Conservation (phyloP, 1,140 invertebrate genomes). For the Anastrepha obliqua region DNA sequence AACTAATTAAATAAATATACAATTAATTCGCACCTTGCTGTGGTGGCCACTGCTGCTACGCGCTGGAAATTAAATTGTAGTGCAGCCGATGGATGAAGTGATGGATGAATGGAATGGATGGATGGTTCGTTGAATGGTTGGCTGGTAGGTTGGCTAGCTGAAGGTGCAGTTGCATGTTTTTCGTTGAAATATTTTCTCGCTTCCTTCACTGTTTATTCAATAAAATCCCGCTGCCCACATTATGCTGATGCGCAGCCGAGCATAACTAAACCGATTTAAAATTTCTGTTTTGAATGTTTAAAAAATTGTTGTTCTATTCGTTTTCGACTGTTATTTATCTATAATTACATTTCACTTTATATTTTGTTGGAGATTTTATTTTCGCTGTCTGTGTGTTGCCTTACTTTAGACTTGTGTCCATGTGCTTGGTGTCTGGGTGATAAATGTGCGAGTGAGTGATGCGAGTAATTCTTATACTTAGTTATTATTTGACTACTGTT, state of each 20-base stretch:
- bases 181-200: neutral
- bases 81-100: neutral
- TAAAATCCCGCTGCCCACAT: neutral
- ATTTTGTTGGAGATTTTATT: constrained; percentile 16
- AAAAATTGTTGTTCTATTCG: neutral
- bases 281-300: constrained; percentile 33
- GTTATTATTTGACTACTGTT: constrained; percentile 35
- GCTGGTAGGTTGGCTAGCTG: neutral
- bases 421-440: constrained; percentile 7
- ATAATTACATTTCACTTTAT: constrained; percentile 9
- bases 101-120: neutral
- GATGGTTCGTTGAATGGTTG: neutral
- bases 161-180: constrained; percentile 3
- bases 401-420: neutral
- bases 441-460: constrained; percentile 37
- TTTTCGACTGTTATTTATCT: neutral
- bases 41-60: neutral
- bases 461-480: constrained; percentile 28
- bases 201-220: neutral
- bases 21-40: constrained; percentile 43
- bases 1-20: constrained; percentile 45
- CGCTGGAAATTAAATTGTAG: constrained; percentile 44
- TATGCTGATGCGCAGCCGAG: neutral
- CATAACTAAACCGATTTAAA: constrained; percentile 35
- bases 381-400: neutral